These are phyloP conservation scores for Hypsopygia costalis DNA, from an alignment of 2,888 invertebrate genomes.

Conservation along the genomic window DNA sequence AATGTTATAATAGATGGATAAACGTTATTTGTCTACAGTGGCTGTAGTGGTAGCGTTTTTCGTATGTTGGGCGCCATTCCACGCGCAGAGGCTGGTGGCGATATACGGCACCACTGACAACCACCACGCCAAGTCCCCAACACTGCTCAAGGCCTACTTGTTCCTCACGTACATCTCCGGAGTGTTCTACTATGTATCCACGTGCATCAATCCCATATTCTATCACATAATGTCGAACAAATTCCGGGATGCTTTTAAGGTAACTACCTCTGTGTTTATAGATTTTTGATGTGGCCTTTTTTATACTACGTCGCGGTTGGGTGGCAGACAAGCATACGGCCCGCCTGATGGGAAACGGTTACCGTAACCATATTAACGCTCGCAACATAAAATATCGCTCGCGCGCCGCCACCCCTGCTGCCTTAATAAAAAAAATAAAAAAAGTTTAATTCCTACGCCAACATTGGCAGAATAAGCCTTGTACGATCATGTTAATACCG, in stretches of 20 bases:
- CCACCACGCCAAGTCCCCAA: constrained; percentile 54
- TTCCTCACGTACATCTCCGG: constrained; percentile 91
- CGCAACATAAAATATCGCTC: too few relatives aligned
- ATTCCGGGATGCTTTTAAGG: constrained; percentile 96
- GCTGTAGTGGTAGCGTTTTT: constrained; percentile 95
- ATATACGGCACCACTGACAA: constrained; percentile 83
- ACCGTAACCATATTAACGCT: too few relatives aligned
- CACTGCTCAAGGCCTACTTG: constrained; percentile 81
- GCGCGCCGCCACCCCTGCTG: too few relatives aligned
- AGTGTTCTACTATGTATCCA: constrained; percentile 94
- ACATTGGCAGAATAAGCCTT: too few relatives aligned
- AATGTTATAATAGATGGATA: too few relatives aligned
- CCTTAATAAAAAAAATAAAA: too few relatives aligned
- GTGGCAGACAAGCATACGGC: too few relatives aligned
- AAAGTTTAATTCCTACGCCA: too few relatives aligned
- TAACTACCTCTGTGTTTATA: constrained; percentile 66
- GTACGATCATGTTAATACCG: too few relatives aligned
- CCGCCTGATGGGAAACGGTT: too few relatives aligned
- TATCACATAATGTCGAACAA: constrained; percentile 98
- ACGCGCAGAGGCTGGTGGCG: constrained; percentile 92
- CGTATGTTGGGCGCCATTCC: constrained; percentile 96
- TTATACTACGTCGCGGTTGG: constrained; percentile 1
- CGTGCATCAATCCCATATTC: constrained; percentile 95
- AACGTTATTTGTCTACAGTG: constrained; percentile 69
- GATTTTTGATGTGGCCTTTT: too few relatives aligned